Conservation (phyloP, 2,113 vertebrate genomes). For the Eulemur rufifrons region DNA sequence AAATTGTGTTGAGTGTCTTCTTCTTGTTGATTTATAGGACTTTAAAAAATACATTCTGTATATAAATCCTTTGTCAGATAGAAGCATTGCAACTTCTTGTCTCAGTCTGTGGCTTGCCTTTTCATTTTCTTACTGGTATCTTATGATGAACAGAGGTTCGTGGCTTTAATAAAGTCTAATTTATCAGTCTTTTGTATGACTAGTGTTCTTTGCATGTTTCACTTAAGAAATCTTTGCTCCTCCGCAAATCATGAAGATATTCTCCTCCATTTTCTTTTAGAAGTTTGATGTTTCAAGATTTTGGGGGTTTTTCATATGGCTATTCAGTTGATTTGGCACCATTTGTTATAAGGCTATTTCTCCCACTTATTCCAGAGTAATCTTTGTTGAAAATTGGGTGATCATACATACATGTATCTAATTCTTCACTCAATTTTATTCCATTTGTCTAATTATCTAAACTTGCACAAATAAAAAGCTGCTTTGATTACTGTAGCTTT, state of each 20-base stretch:
- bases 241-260: neutral
- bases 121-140: neutral
- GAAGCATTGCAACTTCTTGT: neutral
- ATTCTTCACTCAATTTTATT: neutral
- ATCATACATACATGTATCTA: neutral
- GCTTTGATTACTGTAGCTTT: neutral
- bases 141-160: neutral
- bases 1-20: neutral
- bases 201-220: neutral
- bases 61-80: neutral
- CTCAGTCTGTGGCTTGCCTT: neutral
- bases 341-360: neutral
- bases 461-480: neutral
- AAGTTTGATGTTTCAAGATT: neutral
- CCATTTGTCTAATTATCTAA: neutral
- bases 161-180: neutral
- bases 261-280: neutral
- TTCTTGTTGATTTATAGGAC: neutral
- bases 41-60: neutral
- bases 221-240: neutral
- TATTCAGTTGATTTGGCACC: neutral
- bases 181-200: neutral
- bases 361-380: neutral
- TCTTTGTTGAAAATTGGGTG: neutral
- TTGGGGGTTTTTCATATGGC: neutral